Percentiles rank a stretch among this genome's conserved stretches.
Evolutionary conservation across 1,140 invertebrate genomes (phyloP).

Genomic region (Cotesia glomerata): DNA sequence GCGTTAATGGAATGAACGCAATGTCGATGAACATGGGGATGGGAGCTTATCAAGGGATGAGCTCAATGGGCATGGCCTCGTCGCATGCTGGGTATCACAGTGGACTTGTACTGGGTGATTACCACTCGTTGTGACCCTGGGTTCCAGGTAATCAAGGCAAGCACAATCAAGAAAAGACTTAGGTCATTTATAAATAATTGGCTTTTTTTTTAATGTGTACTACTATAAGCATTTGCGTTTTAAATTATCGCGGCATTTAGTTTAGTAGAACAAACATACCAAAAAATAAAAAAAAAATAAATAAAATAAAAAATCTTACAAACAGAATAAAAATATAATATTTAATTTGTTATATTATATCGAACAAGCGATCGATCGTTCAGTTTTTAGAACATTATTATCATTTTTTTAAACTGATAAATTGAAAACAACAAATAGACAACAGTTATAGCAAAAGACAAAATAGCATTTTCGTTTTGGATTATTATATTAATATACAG

Average conservation of each 20-base stretch:
- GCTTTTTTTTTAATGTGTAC: slow-evolving; percentile 5
- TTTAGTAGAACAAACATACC: slow-evolving; percentile 12
- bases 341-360: slow-evolving; percentile 12
- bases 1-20: slow-evolving; percentile 59
- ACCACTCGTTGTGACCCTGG: slow-evolving; percentile 64
- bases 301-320: background rate
- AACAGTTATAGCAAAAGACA: slow-evolving; percentile 44
- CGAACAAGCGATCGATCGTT: slow-evolving; percentile 13
- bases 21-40: slow-evolving; percentile 63
- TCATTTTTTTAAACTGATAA: background rate
- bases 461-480: slow-evolving; percentile 43
- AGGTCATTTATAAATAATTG: slow-evolving; percentile 33
- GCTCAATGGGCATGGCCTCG: slow-evolving; percentile 58
- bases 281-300: slow-evolving; percentile 4
- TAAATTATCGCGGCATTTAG: background rate
- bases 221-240: background rate
- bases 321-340: background rate
- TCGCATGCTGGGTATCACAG: slow-evolving; percentile 59
- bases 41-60: slow-evolving; percentile 58
- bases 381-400: slow-evolving; percentile 24
- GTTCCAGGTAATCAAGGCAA: slow-evolving; percentile 53
- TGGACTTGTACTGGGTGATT: slow-evolving; percentile 59
- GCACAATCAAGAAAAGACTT: slow-evolving; percentile 58
- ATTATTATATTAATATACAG: background rate
- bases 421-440: background rate